These are phyloP conservation scores for Osedax fenrisi DNA, from an alignment of 2,888 invertebrate species.

Conservation along the genomic window DNA sequence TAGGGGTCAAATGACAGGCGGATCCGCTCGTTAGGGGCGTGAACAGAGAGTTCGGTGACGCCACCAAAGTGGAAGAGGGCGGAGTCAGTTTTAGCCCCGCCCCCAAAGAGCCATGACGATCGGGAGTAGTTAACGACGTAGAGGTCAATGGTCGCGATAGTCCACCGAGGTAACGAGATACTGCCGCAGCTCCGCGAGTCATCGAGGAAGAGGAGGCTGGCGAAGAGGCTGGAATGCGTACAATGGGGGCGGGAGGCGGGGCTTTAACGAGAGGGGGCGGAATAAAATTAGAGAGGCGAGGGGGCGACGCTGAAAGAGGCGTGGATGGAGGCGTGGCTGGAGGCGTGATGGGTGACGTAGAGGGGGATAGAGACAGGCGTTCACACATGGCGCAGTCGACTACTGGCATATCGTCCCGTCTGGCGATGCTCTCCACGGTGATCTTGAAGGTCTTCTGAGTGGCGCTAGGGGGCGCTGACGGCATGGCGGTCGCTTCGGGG, in stretches of 20 bases:
- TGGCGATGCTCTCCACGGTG: slow-evolving; percentile 58
- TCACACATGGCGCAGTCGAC: slow-evolving; percentile 34
- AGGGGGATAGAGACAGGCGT: background rate
- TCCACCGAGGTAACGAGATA: background rate
- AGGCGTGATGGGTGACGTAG: slow-evolving; percentile 21
- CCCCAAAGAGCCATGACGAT: background rate
- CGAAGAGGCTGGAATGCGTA: background rate
- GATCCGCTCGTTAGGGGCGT: no score
- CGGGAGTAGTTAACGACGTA: background rate
- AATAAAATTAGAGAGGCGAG: background rate
- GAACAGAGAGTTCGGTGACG: background rate
- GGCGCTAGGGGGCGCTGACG: slow-evolving; percentile 50
- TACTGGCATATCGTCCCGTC: slow-evolving; percentile 63
- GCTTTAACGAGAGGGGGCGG: background rate
- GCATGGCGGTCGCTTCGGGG: slow-evolving; percentile 34
- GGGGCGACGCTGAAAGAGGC: background rate
- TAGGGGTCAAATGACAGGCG: background rate
- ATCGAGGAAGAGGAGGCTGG: background rate
- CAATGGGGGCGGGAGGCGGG: background rate
- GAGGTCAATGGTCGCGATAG: background rate
- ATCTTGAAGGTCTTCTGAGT: slow-evolving; percentile 56
- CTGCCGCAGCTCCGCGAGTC: background rate
- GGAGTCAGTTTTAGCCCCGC: background rate
- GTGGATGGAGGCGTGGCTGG: slow-evolving; percentile 19
- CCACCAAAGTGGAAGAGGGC: background rate